phyloP scores from a whole-genome alignment of 2,888 invertebrate species.

The Cantharis nigra region DNA sequence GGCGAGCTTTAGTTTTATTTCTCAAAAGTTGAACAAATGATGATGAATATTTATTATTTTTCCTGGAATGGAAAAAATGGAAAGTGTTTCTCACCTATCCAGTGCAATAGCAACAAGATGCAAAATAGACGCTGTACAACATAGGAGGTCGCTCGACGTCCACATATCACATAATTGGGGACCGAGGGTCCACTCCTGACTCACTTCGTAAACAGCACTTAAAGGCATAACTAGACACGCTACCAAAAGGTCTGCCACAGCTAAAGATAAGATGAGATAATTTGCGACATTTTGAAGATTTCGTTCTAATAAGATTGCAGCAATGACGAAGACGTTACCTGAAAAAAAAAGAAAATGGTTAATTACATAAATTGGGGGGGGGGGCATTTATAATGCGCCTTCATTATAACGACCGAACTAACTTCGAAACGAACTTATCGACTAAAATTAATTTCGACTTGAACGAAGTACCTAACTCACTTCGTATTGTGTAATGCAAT shows the following conservation, averaged over 20 bases:
- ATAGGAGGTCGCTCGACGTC: slow-evolving; percentile 90
- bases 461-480: neutral
- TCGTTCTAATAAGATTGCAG: slow-evolving; percentile 85
- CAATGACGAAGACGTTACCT: slow-evolving; percentile 95
- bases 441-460: neutral
- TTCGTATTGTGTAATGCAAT: slow-evolving; percentile 4
- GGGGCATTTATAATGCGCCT: neutral
- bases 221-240: slow-evolving; percentile 81
- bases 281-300: slow-evolving; percentile 88
- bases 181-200: slow-evolving; percentile 82
- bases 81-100: slow-evolving; percentile 66
- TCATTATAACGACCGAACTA: neutral
- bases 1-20: neutral
- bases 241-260: slow-evolving; percentile 89
- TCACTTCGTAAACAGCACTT: slow-evolving; percentile 75
- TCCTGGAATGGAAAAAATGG: too few species aligned
- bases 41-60: neutral
- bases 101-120: slow-evolving; percentile 82
- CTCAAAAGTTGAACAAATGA: neutral
- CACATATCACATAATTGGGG: slow-evolving; percentile 92
- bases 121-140: slow-evolving; percentile 83
- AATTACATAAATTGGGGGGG: too few species aligned
- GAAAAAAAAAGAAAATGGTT: slow-evolving; percentile 37
- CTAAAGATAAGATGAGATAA: slow-evolving; percentile 87
- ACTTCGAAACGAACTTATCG: neutral